Conservation (phyloP, 2,888 invertebrate genomes). For the Scrobipalpa costella region DNA sequence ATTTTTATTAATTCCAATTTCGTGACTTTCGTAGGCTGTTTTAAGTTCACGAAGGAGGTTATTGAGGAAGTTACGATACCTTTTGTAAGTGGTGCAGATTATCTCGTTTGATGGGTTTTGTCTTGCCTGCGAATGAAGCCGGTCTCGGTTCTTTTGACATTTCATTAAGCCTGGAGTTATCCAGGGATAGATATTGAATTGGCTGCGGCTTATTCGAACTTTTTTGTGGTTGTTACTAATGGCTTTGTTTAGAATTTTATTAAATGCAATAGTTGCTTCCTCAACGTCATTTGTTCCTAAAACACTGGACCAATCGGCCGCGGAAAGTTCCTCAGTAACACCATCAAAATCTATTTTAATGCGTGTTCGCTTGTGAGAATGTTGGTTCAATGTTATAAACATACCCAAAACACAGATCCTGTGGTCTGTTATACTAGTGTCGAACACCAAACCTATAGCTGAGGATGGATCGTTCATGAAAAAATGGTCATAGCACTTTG, state of each 20-base stretch:
- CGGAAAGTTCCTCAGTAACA: background rate
- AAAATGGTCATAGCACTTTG: background rate
- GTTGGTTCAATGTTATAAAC: background rate
- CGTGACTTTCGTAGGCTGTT: background rate
- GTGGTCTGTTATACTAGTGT: slow-evolving; percentile 1
- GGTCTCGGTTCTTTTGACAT: too few relatives aligned
- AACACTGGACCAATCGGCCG: background rate
- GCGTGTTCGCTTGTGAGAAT: background rate
- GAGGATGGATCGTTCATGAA: background rate
- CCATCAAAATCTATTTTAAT: background rate
- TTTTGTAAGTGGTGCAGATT: too few relatives aligned
- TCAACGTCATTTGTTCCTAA: background rate
- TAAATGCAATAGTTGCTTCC: background rate
- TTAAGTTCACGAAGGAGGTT: background rate
- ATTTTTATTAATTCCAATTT: background rate
- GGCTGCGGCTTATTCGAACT: slow-evolving; percentile 2
- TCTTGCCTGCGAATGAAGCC: background rate
- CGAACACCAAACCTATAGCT: background rate
- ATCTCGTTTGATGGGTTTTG: slow-evolving; percentile 10
- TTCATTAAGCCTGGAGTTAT: background rate
- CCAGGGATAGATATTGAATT: slow-evolving; percentile 16
- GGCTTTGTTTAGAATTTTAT: background rate
- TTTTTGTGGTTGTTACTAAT: background rate
- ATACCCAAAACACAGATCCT: background rate
- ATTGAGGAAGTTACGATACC: slow-evolving; percentile 15